Base-by-base conservation (phyloP, 1,140 invertebrate genomes). In the Mactra quadrangularis region DNA sequence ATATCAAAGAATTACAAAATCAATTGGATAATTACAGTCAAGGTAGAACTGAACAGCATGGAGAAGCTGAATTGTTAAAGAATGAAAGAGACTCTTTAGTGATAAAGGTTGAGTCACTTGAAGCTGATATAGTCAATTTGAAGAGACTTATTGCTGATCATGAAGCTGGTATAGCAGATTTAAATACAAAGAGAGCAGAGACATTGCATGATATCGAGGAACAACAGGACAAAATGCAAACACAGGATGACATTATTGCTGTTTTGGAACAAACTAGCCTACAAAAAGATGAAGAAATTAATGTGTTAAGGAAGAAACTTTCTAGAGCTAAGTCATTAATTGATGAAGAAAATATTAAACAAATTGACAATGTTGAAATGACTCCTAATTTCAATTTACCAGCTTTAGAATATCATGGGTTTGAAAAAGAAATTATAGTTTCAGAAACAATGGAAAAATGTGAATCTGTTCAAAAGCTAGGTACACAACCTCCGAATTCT, bases 241-340 rank as follows among this genome's bases (percentile, higher is more conserved):
- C 68, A n/a, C 86, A 88, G 17, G 86, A 90, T 45, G 77, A 55
- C 9, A 70, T 78, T 1, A 84, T 89, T 13, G 85, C 77, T 7
- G 31, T 88, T 25, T 68, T 91, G 15, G 62, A 85, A 33, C 81
- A 88, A 55, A 82, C 31, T 35, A 82, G 76, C 41, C 13, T 82
- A 11, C 72, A 88, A 15, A 89, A 88, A 68, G 87, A 90, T n/a
- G 45, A 85, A 17, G 82, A 87, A 57, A 78, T 90, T 19, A 50
- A 29, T 55, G 78, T 77, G 4, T 19, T 87, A 3, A 47, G 82
- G 52, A 59, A 70, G 62, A 88, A 88, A 75, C 70, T 89, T 41
- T 55, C 66, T 19, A 59, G 53, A 45, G 83, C 86, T 13, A 53
- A 72, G 19, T 81, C 84, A 11, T 59, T 87, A 0, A 62, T 89